phyloP scores from a whole-genome alignment of 1,140 invertebrate genomes.

The Hydropsyche tenuis region DNA sequence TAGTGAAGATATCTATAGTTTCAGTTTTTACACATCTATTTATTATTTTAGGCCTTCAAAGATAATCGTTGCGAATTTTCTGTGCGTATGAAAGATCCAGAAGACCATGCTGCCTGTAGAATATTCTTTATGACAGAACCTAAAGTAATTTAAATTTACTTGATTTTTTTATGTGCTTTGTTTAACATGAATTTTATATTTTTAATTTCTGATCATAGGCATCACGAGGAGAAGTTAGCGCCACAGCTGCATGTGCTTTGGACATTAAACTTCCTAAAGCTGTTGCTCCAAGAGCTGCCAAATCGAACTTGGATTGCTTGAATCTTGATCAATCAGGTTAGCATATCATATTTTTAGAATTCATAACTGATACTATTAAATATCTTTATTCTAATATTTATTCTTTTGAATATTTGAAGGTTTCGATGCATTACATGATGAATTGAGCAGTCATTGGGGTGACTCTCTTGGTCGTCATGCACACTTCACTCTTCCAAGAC shows the following conservation, averaged over 20 bases:
- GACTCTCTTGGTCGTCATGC: slow-evolving; percentile 57
- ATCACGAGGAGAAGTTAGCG: slow-evolving; percentile 80
- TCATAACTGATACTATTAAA: too few relatives aligned
- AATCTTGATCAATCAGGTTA: slow-evolving; percentile 74
- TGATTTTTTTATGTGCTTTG: not conserved
- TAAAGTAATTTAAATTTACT: slow-evolving; percentile 64
- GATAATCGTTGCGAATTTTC: slow-evolving; percentile 94
- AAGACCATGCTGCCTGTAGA: slow-evolving; percentile 82
- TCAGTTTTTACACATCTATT: not conserved
- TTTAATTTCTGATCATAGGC: slow-evolving; percentile 51
- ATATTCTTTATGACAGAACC: slow-evolving; percentile 96
- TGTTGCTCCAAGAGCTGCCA: slow-evolving; percentile 71
- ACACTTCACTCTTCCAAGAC: slow-evolving; percentile 52
- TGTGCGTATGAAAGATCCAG: slow-evolving; percentile 83
- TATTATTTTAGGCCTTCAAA: slow-evolving; percentile 87
- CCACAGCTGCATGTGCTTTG: slow-evolving; percentile 89
- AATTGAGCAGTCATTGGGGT: slow-evolving; percentile 61
- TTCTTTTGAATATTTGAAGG: slow-evolving; percentile 50
- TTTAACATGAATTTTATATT: slow-evolving; percentile 35
- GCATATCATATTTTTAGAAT: slow-evolving; percentile 41
- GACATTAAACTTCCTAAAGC: slow-evolving; percentile 85
- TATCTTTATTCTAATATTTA: not conserved
- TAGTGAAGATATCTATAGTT: too few relatives aligned
- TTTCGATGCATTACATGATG: slow-evolving; percentile 61
- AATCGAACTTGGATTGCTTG: slow-evolving; percentile 75